Conservation (phyloP, 1,140 invertebrate species). For the Cyclargus thomasi region DNA sequence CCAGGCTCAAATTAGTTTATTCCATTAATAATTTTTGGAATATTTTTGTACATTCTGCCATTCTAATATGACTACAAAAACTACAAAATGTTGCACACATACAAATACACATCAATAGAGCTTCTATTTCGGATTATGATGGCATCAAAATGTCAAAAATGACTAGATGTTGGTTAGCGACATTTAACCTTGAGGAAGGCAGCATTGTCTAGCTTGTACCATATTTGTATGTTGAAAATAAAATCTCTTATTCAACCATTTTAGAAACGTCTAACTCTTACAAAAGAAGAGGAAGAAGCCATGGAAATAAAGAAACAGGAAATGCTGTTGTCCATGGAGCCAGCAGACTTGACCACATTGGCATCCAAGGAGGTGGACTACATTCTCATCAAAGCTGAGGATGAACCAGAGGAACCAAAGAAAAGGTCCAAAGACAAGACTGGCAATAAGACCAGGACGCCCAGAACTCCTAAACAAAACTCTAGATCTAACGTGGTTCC, state of each 20-base stretch:
- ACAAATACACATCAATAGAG: no score
- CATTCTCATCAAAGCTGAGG: slow-evolving; percentile 38
- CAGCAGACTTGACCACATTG: slow-evolving; percentile 33
- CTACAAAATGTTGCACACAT: no score
- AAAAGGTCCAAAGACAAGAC: neutral
- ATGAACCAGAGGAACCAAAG: neutral
- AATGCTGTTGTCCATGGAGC: slow-evolving; percentile 31
- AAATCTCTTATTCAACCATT: slow-evolving; percentile 4
- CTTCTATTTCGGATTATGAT: no score
- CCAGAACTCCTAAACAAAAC: slow-evolving; percentile 7
- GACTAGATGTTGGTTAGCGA: no score
- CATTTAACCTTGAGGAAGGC: no score
- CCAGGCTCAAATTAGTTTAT: no score
- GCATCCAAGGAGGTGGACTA: slow-evolving; percentile 44
- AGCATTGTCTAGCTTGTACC: no score
- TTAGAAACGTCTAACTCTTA: slow-evolving; percentile 9
- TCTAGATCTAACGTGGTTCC: slow-evolving; percentile 6
- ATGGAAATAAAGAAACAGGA: slow-evolving; percentile 25
- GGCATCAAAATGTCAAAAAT: no score
- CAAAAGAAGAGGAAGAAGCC: slow-evolving; percentile 16
- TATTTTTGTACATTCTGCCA: no score
- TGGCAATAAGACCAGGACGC: slow-evolving; percentile 18
- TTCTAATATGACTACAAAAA: no score
- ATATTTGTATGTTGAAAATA: neutral
- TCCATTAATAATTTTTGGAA: no score